Evolutionary conservation across 2,797 vertebrate species (phyloP), one percentile per base, ranked within the genome.

Genomic region (Enteromius trimaculatus): DNA sequence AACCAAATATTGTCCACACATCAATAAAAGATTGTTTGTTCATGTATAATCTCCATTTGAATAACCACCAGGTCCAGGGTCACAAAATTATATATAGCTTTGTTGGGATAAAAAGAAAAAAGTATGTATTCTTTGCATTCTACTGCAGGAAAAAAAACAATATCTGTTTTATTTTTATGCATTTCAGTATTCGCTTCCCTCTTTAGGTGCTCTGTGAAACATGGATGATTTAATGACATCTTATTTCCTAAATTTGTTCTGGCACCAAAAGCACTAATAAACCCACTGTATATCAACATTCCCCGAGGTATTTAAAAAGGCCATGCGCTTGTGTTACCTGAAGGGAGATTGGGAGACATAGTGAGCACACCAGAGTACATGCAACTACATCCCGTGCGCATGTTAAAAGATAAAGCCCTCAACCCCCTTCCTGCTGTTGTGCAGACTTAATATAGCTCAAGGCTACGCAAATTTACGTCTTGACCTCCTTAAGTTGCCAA

Each of bases 151-250:
- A 47, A 26, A 17, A 1, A 44, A 42, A 11, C 1, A 44, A 42
- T 13, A 1, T 3, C 7, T 39, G 21, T 13, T 39, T 23, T 21
- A 49, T 68, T 51, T 69, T 17, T 13, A 31, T 29, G 8, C 34
- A 39, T 71, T 70, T 71, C 37, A 44, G 11, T 80, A 87, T 91
- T 88, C 85, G 71, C 85, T 64, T 90, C 91, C 91, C 92, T 92
- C n/a, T 81, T 74, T 92, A 88, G 92, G 91, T 94, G 92, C 92
- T 93, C 92, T 83, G 86, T 93, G 91, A 91, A 92, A 92, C 92
- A 93, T 92, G 89, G 90, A 93, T 93, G 93, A 93, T 93, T 93
- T 93, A 92, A 94, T 95, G 93, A 94, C 92, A 93, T 91, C 92
- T 94, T 92, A 94, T 94, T 94, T 94, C 86, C 87, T 88, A 93